Conservation (phyloP, 1,140 invertebrate species). For the Pemphigus obesinymphae region DNA sequence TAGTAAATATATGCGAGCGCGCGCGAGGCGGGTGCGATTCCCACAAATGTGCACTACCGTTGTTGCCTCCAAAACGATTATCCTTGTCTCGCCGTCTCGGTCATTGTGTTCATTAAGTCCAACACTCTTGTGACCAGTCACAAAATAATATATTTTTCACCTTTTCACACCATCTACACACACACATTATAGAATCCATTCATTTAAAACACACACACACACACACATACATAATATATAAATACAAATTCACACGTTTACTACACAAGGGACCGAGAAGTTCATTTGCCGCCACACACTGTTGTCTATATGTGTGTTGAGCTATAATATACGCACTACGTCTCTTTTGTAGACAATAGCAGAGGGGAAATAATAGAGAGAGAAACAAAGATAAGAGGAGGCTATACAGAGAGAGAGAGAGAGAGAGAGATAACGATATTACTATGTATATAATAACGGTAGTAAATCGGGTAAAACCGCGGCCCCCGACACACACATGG, state of each 20-base stretch:
- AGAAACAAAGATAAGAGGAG: no score
- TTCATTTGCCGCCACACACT: not conserved
- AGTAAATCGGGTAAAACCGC: not conserved
- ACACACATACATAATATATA: no score
- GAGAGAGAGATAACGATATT: no score
- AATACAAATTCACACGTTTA: no score
- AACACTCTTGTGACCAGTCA: no score
- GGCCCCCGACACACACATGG: not conserved
- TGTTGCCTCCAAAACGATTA: not conserved
- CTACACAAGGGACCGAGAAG: not conserved
- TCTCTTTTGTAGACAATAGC: not conserved
- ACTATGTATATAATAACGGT: not conserved
- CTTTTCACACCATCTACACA: not conserved
- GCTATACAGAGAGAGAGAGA: not conserved
- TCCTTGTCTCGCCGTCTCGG: no score
- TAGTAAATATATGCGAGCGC: not conserved
- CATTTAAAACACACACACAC: not conserved
- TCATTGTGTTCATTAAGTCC: no score
- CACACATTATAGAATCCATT: not conserved
- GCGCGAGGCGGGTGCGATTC: not conserved
- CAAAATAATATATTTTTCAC: not conserved
- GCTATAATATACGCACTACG: not conserved
- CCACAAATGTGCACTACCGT: not conserved
- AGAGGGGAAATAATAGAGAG: not conserved
- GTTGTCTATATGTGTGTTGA: no score